Evolutionary conservation across 2,888 invertebrate species (phyloP).

Genomic region (Aproaerema taeniolella): DNA sequence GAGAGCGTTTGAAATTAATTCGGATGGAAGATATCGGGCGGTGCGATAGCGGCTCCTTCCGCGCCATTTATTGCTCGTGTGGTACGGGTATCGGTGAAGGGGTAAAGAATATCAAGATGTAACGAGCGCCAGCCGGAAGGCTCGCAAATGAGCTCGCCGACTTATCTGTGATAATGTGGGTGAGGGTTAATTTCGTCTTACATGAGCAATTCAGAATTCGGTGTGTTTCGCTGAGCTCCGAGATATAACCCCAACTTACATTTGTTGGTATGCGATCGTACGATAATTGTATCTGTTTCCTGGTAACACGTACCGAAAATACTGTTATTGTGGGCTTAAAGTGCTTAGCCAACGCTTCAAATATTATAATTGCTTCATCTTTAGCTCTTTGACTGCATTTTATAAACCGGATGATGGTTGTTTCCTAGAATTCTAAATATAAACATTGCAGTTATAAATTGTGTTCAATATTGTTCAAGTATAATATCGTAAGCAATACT

Average conservation of each 20-base stretch:
- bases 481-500: too few relatives aligned
- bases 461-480: too few relatives aligned
- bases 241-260: conserved; percentile 60
- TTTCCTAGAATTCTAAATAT: too few relatives aligned
- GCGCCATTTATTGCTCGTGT: conserved; percentile 77
- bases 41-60: conserved; percentile 73
- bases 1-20: conserved; percentile 71
- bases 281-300: conserved; percentile 31
- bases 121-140: conserved; percentile 74
- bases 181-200: conserved; percentile 76
- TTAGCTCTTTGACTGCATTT: not conserved
- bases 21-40: conserved; percentile 76
- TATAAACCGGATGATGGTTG: too few relatives aligned
- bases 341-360: conserved; percentile 1
- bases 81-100: conserved; percentile 69
- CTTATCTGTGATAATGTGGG: conserved; percentile 75
- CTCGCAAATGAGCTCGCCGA: conserved; percentile 76
- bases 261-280: conserved; percentile 40
- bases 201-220: conserved; percentile 74
- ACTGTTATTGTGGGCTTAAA: conserved; percentile 4
- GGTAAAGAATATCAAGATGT: conserved; percentile 78
- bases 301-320: conserved; percentile 17
- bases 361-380: not conserved
- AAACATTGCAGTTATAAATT: too few relatives aligned
- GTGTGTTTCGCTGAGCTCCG: too few relatives aligned